Conservation (phyloP, 2,797 vertebrate genomes). For the Crocodylus rhombifer region DNA sequence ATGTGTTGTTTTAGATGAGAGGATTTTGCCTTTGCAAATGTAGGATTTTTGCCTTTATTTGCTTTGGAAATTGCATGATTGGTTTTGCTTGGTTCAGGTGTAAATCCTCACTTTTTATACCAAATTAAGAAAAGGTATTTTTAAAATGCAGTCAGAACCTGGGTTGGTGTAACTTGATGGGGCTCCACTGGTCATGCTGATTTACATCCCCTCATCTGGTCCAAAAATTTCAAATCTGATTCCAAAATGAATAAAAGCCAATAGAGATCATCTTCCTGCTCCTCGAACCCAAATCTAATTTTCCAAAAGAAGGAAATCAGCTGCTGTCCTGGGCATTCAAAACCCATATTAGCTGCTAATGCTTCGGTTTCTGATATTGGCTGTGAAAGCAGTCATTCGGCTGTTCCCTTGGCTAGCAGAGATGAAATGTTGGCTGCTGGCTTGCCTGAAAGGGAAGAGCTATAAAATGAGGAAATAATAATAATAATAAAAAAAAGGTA, state of each 20-base stretch:
- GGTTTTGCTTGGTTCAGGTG: neutral
- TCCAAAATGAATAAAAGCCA: conserved; percentile 33
- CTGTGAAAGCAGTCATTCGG: conserved; percentile 58
- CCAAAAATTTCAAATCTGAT: neutral
- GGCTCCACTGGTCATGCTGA: conserved; percentile 42
- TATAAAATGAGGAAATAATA: conserved; percentile 62
- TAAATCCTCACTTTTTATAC: neutral
- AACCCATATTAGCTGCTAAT: conserved; percentile 12
- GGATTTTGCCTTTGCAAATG: neutral
- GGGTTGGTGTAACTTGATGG: conserved; percentile 34
- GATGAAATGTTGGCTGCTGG: conserved; percentile 36
- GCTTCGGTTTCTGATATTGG: conserved; percentile 52
- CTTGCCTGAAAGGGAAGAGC: conserved; percentile 37
- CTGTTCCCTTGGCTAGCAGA: conserved; percentile 57
- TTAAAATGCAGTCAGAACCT: conserved; percentile 36
- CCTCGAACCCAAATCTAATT: conserved; percentile 52
- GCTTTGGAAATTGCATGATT: neutral
- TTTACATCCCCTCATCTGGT: conserved; percentile 42
- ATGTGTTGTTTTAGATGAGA: neutral
- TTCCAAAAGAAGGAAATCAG: conserved; percentile 68
- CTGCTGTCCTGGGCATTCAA: conserved; percentile 56
- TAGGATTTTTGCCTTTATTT: neutral
- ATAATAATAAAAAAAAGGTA: conserved; percentile 15
- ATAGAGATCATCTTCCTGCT: neutral
- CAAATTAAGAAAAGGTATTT: neutral